Conservation (phyloP, 2,113 vertebrate species). For the Atractosteus spatula region DNA sequence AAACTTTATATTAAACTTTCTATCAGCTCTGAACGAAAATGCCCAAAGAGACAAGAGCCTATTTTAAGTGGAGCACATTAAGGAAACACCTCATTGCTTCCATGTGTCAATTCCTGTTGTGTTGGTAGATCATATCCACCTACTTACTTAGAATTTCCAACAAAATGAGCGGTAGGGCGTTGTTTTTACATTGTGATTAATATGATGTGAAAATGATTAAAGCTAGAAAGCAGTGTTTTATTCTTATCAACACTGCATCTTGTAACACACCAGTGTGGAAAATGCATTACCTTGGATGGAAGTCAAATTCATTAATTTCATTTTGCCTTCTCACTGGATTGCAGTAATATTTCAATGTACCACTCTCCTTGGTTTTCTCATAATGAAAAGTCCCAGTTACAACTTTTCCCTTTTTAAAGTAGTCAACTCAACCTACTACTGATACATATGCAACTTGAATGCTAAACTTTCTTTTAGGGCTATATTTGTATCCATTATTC, state of each 20-base stretch:
- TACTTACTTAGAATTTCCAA: slow-evolving; percentile 44
- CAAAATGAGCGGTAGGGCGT: background rate
- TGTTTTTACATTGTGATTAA: background rate
- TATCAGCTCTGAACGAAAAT: slow-evolving; percentile 23
- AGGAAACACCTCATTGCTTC: slow-evolving; percentile 45
- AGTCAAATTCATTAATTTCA: too few species aligned
- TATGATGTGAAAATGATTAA: slow-evolving; percentile 23
- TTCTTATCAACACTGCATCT: too few species aligned
- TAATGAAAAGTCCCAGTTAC: too few species aligned
- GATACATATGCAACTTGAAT: too few species aligned
- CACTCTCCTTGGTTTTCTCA: too few species aligned
- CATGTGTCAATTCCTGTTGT: slow-evolving; percentile 52
- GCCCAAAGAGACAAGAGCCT: slow-evolving; percentile 22
- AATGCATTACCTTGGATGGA: too few species aligned
- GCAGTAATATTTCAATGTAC: too few species aligned
- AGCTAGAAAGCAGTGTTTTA: slow-evolving; percentile 1
- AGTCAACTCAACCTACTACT: too few species aligned
- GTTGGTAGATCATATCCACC: slow-evolving; percentile 22
- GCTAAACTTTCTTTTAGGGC: too few species aligned
- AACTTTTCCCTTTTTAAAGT: too few species aligned
- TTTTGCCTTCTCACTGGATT: too few species aligned
- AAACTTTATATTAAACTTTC: background rate
- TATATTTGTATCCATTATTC: slow-evolving; percentile 3
- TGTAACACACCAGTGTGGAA: too few species aligned
- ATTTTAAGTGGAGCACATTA: slow-evolving; percentile 9